Evolutionary conservation across 1,140 invertebrate genomes (phyloP).

Genomic region (Globodera ellingtonae): DNA sequence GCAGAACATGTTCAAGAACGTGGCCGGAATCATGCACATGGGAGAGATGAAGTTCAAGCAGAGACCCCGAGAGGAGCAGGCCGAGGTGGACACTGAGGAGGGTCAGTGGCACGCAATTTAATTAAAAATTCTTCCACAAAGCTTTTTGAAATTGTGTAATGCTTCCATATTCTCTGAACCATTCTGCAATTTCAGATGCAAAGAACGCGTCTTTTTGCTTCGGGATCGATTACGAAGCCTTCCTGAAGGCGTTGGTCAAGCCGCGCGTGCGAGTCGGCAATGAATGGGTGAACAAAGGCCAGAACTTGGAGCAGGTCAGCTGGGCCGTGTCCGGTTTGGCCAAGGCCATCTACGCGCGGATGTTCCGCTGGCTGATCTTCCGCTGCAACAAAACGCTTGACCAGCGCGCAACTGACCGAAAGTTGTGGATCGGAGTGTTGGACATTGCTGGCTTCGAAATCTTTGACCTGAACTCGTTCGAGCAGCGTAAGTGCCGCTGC

Average conservation of each 20-base stretch:
- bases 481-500: constrained; percentile 73
- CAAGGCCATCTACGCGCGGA: constrained; percentile 72
- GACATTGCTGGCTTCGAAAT: constrained; percentile 99
- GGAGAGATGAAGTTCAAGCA: constrained; percentile 94
- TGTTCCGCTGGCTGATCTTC: constrained; percentile 72
- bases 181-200: constrained; percentile 56
- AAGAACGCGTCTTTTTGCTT: constrained; percentile 71
- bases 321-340: constrained; percentile 71
- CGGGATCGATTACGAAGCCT: constrained; percentile 71
- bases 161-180: neutral
- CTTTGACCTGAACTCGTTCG: constrained; percentile 99
- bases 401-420: constrained; percentile 68
- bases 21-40: constrained; percentile 95
- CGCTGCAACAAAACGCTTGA: constrained; percentile 73
- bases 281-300: constrained; percentile 72
- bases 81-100: constrained; percentile 88
- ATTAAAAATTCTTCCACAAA: neutral
- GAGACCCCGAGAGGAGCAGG: constrained; percentile 98
- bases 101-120: constrained; percentile 64
- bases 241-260: constrained; percentile 71
- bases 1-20: constrained; percentile 91
- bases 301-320: constrained; percentile 76
- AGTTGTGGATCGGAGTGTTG: constrained; percentile 80
- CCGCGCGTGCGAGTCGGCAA: constrained; percentile 72
- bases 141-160: no score